Evolutionary conservation across 2,888 invertebrate genomes (phyloP), one percentile per base, ranked within the genome.

Genomic region (Nezara viridula): DNA sequence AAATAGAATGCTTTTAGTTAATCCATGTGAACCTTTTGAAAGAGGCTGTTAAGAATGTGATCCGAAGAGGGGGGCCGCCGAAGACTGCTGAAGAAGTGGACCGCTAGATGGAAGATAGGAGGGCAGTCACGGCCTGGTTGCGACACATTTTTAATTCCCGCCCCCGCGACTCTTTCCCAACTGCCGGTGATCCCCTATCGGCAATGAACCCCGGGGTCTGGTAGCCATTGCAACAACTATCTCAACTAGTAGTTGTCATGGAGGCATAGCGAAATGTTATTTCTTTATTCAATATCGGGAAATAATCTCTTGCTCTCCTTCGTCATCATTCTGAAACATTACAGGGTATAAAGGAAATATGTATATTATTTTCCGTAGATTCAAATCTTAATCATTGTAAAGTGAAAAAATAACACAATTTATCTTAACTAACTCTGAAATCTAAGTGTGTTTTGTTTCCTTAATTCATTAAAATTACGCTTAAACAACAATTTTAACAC

Each of bases 81-180:
- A 55, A 55, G 27, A 44, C 81, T 81, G n/a, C 81, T 44, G 81
- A 81, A 81, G 44, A 81, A 81, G 81, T 81, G 81, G 81, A 81
- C 44, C 44, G 81, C 81, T 24, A 81, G 81, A 81, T 81, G n/a
- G 44, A 44, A 44, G 81, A 81, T 81, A 81, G 9, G 24, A 16
- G 44, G 12, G n/a, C 44, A 44, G 44, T 40, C 44, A 40, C 40
- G 44, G 81, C 44, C 81, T n/a, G 44, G 44, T 81, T 81, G n/a
- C 81, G 81, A 81, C 81, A 81, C 44, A 81, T 81, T 81, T 81
- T 81, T 81, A 81, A 81, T 81, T 81, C 44, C 81, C 81, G 44
- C 81, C 81, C 81, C 81, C 81, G 81, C 81, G 44, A 81, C 44
- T n/a, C n/a, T 81, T 81, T 81, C 81, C 44, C 24, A 81, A 81